Evolutionary conservation across 1,140 invertebrate species (phyloP), one percentile per base, ranked within the genome.

Genomic region (Cyclina sinensis): DNA sequence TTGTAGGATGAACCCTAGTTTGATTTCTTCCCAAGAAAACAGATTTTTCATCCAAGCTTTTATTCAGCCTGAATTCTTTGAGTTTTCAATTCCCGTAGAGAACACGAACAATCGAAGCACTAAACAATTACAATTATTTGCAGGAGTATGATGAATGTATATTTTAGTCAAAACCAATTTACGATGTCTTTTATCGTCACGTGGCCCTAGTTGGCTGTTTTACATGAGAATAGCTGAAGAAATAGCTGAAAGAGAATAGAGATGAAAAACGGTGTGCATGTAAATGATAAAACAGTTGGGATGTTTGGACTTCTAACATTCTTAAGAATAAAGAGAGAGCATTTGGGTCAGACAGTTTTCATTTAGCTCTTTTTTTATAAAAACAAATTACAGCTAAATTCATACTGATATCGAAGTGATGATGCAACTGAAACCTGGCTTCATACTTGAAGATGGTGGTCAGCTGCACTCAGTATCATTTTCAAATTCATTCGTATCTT

Each of bases 121-220:
- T 70, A 78, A 87, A 87, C 85, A 87, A 87, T 87, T 87, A 87
- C 85, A 87, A 87, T 80, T 80, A 87, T 87, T 80, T 87, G 74
- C 35, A 51, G 16, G 74, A 76, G 54, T 51, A 70, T 87, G 85
- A 87, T 78, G 46, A 70, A 87, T 87, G 85, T 87, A 87, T n/a
- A 87, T 78, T 80, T 87, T 87, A 87, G 74, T 68, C 85, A 87
- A 84, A 87, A 87, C 74, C 73, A 87, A 84, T 80, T 87, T 80
- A 73, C 48, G 48, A 51, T 48, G 48, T 87, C 76, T 79, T 87
- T 80, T 80, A 62, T 62, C 57, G 73, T 80, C 85, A 87, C 85
- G 74, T 80, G 85, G 39, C 32, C 27, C 48, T 65, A n/a, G 82
- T 37, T 37, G 48, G 3, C 39, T 84, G 68, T 74, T 84, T 84